A percentile compares a stretch with the other conserved stretches of the same genome.
These are phyloP conservation scores for Drosophila macrospina DNA, from an alignment of 2,888 invertebrate genomes.

Conservation along the genomic window DNA sequence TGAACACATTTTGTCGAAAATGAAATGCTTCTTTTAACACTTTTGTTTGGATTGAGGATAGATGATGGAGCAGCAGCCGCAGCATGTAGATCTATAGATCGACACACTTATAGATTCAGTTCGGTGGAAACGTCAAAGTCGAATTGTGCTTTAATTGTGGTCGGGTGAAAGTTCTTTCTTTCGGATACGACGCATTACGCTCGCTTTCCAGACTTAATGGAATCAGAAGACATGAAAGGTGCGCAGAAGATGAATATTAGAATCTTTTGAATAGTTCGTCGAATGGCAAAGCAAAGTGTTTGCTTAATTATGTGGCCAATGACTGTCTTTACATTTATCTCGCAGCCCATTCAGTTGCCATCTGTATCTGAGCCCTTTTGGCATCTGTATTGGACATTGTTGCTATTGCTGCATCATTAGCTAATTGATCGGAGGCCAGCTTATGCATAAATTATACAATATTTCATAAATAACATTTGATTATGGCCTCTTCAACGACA, in stretches of 20 bases:
- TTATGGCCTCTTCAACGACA: constrained; percentile 52
- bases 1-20: constrained; percentile 70
- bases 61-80: constrained; percentile 18
- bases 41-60: constrained; percentile 61
- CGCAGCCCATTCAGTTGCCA: not conserved
- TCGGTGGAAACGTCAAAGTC: constrained; percentile 63
- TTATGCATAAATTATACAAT: constrained; percentile 69
- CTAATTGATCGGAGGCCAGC: constrained; percentile 55
- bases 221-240: constrained; percentile 11
- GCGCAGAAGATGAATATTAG: constrained; percentile 21
- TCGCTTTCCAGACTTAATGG: constrained; percentile 21
- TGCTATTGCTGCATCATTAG: constrained; percentile 63
- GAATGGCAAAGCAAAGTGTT: constrained; percentile 37
- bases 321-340: constrained; percentile 15
- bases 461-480: constrained; percentile 68
- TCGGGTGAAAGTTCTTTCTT: constrained; percentile 66
- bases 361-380: not conserved
- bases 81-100: constrained; percentile 20
- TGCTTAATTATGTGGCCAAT: constrained; percentile 43
- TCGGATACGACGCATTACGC: constrained; percentile 4
- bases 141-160: constrained; percentile 57
- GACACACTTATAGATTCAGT: constrained; percentile 70
- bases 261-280: constrained; percentile 13
- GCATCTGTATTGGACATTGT: not conserved
- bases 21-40: constrained; percentile 74